These are phyloP conservation scores for Biston betularia DNA, from an alignment of 2,888 invertebrate species.

Conservation along the genomic window DNA sequence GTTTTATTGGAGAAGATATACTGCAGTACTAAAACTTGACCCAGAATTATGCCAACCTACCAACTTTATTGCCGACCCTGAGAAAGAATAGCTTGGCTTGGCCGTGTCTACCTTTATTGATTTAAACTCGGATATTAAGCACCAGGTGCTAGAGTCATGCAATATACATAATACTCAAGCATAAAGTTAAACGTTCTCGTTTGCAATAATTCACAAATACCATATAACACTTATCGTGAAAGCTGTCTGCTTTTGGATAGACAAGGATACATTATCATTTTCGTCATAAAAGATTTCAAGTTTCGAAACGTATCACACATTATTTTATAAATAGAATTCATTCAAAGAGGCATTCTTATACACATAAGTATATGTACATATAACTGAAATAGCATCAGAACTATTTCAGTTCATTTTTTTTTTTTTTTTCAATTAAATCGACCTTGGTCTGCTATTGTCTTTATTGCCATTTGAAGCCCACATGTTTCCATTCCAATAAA, in stretches of 20 bases:
- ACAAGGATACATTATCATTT: too few relatives aligned
- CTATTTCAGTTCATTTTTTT: constrained; percentile 20
- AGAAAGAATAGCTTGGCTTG: constrained; percentile 5
- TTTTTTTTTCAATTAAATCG: constrained; percentile 51
- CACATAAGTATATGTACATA: not conserved
- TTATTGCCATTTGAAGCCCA: constrained; percentile 39
- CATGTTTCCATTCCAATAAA: constrained; percentile 32
- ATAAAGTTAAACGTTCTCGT: not conserved
- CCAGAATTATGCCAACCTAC: constrained; percentile 15
- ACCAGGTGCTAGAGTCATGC: constrained; percentile 20
- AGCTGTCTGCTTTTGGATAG: not conserved
- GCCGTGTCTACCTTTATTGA: constrained; percentile 36
- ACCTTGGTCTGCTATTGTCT: constrained; percentile 53
- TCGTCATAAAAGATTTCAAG: too few relatives aligned
- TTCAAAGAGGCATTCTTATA: too few relatives aligned
- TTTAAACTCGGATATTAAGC: constrained; percentile 16
- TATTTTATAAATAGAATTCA: too few relatives aligned
- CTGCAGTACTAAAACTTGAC: constrained; percentile 30
- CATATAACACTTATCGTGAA: too few relatives aligned
- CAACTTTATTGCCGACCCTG: constrained; percentile 25
- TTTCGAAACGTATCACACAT: too few relatives aligned
- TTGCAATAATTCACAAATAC: too few relatives aligned
- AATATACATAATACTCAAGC: not conserved
- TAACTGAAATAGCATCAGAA: constrained; percentile 8
- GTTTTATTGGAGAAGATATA: constrained; percentile 6